phyloP scores from a whole-genome alignment of 2,797 vertebrate genomes.

The Odontamblyopus rebecca region DNA sequence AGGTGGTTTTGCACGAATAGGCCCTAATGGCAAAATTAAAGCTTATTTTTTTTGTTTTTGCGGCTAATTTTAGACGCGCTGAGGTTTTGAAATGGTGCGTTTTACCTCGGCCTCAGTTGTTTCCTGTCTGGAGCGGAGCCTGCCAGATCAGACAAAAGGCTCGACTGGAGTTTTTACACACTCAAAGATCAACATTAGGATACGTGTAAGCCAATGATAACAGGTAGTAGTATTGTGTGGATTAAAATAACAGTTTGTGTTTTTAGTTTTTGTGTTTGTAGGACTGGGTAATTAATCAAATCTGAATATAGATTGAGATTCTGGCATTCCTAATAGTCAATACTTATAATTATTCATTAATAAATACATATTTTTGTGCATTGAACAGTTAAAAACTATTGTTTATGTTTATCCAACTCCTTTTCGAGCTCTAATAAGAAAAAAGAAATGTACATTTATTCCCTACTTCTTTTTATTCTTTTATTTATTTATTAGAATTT shows the following conservation, averaged over 20 bases:
- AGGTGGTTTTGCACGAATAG: slow-evolving; percentile 55
- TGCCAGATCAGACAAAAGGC: slow-evolving; percentile 34
- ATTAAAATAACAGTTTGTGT: not conserved
- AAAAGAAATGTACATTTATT: too few species aligned
- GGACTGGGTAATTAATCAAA: too few species aligned
- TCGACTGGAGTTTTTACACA: slow-evolving; percentile 31
- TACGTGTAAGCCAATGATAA: not conserved
- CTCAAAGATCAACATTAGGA: slow-evolving; percentile 4
- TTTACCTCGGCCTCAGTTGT: slow-evolving; percentile 49
- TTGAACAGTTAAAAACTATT: too few species aligned
- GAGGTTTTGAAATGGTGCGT: slow-evolving; percentile 51
- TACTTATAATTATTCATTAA: too few species aligned
- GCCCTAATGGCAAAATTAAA: slow-evolving; percentile 54
- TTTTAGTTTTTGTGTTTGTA: too few species aligned
- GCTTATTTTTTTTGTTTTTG: slow-evolving; percentile 42
- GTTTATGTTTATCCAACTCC: too few species aligned
- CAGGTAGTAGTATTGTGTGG: not conserved
- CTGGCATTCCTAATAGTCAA: too few species aligned
- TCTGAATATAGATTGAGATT: too few species aligned
- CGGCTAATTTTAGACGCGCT: slow-evolving; percentile 53
- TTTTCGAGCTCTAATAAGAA: too few species aligned
- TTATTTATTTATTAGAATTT: too few species aligned
- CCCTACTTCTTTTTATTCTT: too few species aligned
- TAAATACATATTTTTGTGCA: too few species aligned
- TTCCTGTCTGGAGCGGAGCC: slow-evolving; percentile 54